Evolutionary conservation across 2,113 vertebrate species (phyloP).

Genomic region (Carollia perspicillata): DNA sequence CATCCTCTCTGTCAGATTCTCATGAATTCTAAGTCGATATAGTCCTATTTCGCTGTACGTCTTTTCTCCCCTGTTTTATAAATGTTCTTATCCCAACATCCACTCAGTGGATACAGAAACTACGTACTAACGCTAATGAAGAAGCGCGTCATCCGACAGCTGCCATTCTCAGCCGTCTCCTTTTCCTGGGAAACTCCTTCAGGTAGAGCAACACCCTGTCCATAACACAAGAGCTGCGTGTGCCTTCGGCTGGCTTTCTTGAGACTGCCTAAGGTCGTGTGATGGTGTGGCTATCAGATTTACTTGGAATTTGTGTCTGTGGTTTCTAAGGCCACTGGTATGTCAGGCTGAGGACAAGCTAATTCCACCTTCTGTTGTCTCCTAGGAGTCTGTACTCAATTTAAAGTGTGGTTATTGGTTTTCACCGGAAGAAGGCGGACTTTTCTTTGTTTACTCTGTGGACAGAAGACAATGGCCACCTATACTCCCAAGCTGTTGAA

Average conservation of each 20-base stretch:
- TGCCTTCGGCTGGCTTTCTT: neutral
- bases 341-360: neutral
- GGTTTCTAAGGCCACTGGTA: neutral
- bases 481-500: neutral
- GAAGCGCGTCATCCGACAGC: neutral
- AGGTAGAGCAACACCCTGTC: neutral
- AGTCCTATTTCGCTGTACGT: neutral
- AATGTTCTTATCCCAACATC: neutral
- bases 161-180: neutral
- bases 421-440: neutral
- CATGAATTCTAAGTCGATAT: neutral
- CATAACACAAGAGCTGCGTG: neutral
- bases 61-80: neutral
- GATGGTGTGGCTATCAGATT: neutral
- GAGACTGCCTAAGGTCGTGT: neutral
- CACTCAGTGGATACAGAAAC: neutral
- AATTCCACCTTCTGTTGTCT: neutral
- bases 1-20: conserved; percentile 31
- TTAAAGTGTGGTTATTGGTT: conserved; percentile 7
- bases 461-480: neutral
- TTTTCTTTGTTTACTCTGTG: neutral
- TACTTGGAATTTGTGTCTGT: neutral
- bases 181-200: neutral
- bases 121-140: neutral
- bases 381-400: neutral